Conservation (phyloP, 2,888 invertebrate genomes). For the Dynastes maya region DNA sequence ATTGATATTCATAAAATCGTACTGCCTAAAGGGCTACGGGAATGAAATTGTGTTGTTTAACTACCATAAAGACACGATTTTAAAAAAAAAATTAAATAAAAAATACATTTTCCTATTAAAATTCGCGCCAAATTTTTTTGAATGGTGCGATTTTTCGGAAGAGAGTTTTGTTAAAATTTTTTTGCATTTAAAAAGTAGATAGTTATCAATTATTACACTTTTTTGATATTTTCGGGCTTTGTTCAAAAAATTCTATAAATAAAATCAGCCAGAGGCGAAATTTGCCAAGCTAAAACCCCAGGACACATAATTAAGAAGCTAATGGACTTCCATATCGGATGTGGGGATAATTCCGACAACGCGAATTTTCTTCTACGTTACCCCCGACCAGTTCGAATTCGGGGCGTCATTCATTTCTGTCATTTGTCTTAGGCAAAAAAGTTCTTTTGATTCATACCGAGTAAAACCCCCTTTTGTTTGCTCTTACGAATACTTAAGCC, state of each 20-base stretch:
- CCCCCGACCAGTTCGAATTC: constrained; percentile 83
- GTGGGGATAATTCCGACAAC: no score
- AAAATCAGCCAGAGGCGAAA: constrained; percentile 75
- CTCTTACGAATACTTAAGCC: constrained; percentile 74
- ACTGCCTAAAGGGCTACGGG: no score
- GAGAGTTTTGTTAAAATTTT: no score
- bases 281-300: constrained; percentile 76
- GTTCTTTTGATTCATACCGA: constrained; percentile 21
- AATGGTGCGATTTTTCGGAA: no score
- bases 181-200: no score
- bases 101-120: no score
- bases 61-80: no score
- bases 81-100: no score
- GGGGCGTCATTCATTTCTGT: no score
- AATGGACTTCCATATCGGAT: constrained; percentile 85
- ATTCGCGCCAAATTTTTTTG: no score
- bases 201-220: neutral
- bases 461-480: constrained; percentile 41
- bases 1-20: no score
- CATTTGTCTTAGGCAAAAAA: constrained; percentile 73
- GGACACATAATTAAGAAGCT: constrained; percentile 77
- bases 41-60: no score
- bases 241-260: constrained; percentile 79
- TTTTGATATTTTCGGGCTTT: constrained; percentile 70
- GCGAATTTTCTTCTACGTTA: constrained; percentile 79